Conservation (phyloP, 1,140 invertebrate genomes). For the Heliconius congener region DNA sequence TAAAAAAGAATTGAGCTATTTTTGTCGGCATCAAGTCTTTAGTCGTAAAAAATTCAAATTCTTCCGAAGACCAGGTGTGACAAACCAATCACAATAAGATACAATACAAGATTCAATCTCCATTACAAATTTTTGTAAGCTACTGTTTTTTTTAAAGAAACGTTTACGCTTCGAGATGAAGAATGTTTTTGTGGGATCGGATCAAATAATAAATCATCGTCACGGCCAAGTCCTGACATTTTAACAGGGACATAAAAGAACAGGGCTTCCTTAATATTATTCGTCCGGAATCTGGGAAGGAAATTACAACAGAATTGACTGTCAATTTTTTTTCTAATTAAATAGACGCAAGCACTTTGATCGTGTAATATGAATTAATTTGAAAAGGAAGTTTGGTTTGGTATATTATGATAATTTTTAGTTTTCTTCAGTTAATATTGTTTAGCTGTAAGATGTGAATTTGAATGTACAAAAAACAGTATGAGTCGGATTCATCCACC, state of each 20-base stretch:
- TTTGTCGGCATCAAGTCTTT: conserved; percentile 3
- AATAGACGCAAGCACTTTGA: conserved; percentile 18
- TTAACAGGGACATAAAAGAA: conserved; percentile 41
- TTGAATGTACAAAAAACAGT: too few species aligned
- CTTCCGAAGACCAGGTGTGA: conserved; percentile 1
- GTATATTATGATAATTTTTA: neutral
- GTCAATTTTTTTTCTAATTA: conserved; percentile 29
- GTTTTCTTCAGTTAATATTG: neutral
- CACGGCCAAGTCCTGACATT: conserved; percentile 37
- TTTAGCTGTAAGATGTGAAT: too few species aligned
- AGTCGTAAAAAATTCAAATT: neutral
- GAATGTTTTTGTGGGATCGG: conserved; percentile 36
- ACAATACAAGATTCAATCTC: conserved; percentile 22
- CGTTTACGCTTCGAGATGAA: conserved; percentile 24
- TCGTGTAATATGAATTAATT: conserved; percentile 1
- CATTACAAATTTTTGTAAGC: conserved; percentile 27
- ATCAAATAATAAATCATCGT: conserved; percentile 41
- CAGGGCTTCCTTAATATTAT: conserved; percentile 32
- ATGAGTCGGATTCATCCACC: too few species aligned
- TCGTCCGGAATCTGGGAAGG: conserved; percentile 29
- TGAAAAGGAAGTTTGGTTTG: neutral
- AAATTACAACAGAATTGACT: conserved; percentile 29
- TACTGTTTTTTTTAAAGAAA: conserved; percentile 23
- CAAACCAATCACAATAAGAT: neutral
- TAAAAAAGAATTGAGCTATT: neutral